phyloP scores from a whole-genome alignment of 1,140 invertebrate genomes.

The Gonioctena quinquepunctata region DNA sequence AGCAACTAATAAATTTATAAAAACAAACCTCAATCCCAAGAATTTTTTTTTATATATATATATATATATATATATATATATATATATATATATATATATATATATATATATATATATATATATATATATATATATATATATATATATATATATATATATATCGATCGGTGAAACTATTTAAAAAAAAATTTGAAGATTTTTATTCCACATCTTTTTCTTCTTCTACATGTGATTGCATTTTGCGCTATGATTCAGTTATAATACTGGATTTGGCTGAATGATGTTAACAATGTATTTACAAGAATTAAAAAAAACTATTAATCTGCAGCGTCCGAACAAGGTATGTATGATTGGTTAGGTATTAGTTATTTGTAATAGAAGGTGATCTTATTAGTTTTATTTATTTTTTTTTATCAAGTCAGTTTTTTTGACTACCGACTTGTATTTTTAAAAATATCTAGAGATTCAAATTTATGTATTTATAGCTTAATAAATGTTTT shows the following conservation, averaged over 20 bases:
- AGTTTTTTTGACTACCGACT: background rate
- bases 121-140: too few species aligned
- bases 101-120: too few species aligned
- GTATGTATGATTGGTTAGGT: constrained; percentile 1
- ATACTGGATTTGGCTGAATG: background rate
- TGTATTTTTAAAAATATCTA: constrained; percentile 2
- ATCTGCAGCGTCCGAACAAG: background rate
- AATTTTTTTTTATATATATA: too few species aligned
- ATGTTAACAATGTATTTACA: background rate
- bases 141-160: too few species aligned
- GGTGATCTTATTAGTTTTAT: constrained; percentile 12
- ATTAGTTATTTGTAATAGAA: background rate
- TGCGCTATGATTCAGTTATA: background rate
- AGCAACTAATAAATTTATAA: too few species aligned
- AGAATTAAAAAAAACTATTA: too few species aligned
- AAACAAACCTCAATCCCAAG: too few species aligned
- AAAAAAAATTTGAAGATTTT: too few species aligned
- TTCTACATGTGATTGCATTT: background rate
- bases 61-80: too few species aligned
- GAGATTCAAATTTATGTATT: background rate
- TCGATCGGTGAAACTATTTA: too few species aligned
- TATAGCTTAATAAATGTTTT: constrained; percentile 2
- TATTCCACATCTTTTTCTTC: too few species aligned
- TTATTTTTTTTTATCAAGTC: constrained; percentile 12
- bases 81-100: too few species aligned